These are phyloP conservation scores for Hartigia nigra DNA, from an alignment of 2,888 invertebrate species.

Conservation along the genomic window DNA sequence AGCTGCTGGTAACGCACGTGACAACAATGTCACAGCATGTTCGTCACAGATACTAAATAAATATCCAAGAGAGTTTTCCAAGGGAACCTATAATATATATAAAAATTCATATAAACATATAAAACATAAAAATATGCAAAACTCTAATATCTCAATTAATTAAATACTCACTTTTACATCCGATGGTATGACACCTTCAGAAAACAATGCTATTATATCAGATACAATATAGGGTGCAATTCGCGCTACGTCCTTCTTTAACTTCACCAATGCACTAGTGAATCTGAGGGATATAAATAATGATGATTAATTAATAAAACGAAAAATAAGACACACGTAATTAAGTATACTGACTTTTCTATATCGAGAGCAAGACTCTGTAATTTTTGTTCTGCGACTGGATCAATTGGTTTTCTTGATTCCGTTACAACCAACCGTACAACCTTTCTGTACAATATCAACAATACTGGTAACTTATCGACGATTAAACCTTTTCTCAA, in stretches of 20 bases:
- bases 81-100: conserved; percentile 39
- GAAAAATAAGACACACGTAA: neutral
- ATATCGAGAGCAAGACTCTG: conserved; percentile 48
- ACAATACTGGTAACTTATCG: conserved; percentile 48
- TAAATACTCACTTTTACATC: conserved; percentile 50
- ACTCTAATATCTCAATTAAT: neutral
- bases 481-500: conserved; percentile 41
- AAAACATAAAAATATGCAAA: neutral
- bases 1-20: conserved; percentile 48
- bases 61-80: conserved; percentile 50
- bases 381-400: conserved; percentile 36
- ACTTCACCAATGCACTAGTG: conserved; percentile 45
- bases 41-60: conserved; percentile 57
- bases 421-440: conserved; percentile 39
- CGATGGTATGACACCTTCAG: conserved; percentile 41
- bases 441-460: conserved; percentile 46
- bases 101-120: neutral
- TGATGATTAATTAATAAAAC: neutral
- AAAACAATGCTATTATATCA: conserved; percentile 52
- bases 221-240: conserved; percentile 54
- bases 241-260: conserved; percentile 52
- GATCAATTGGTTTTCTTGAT: conserved; percentile 36
- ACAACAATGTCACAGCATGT: conserved; percentile 51
- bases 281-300: conserved; percentile 34
- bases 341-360: conserved; percentile 50